Base-by-base conservation (phyloP, 2,113 vertebrate genomes). In the Hemibagrus wyckioides region DNA sequence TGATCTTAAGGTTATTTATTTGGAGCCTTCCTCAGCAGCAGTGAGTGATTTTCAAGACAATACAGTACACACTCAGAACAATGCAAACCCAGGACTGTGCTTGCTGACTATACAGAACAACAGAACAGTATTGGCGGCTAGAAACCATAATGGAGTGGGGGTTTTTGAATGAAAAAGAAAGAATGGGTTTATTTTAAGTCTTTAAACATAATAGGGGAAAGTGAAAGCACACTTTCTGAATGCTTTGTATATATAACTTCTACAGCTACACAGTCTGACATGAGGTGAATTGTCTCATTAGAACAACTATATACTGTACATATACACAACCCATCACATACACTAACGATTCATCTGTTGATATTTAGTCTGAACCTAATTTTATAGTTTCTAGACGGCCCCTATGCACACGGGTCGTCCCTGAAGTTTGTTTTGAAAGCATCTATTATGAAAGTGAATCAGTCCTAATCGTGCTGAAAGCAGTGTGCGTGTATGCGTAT, bases 301-400 rank as follows among this genome's bases (percentile, higher is more conserved):
- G 33, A 73, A 50, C 25, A 80, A 33, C 77, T 65, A 80, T 21
- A 80, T 19, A 39, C 11, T 65, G 5, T 25, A 33, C 44, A n/a
- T 52, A 65, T 63, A 36, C 41, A 44, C 54, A 59, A 48, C 69
- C 80, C 75, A 48, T 57, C 36, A 69, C 63, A 44, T 67, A 79
- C 63, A 54, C 50, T 89, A 84, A 89, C 88, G 83, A 90, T 80
- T 92, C 89, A 86, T 90, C 83, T 87, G 76, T 85, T 82, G 80
- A 69, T 91, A 83, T 91, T 89, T 76, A 88, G 83, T 65, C 83
- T 87, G 67, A 88, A 30, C 6, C 52, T 79, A 80, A 88, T 90
- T 87, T 89, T 90, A 81, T 79, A 57, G 73, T 80, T 69, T 21
- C 88, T 77, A 76, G 85, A 67, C 39, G 33, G 54, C 21, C 77